Evolutionary conservation across 1,140 invertebrate genomes (phyloP).

Genomic region (Drosophila auraria): DNA sequence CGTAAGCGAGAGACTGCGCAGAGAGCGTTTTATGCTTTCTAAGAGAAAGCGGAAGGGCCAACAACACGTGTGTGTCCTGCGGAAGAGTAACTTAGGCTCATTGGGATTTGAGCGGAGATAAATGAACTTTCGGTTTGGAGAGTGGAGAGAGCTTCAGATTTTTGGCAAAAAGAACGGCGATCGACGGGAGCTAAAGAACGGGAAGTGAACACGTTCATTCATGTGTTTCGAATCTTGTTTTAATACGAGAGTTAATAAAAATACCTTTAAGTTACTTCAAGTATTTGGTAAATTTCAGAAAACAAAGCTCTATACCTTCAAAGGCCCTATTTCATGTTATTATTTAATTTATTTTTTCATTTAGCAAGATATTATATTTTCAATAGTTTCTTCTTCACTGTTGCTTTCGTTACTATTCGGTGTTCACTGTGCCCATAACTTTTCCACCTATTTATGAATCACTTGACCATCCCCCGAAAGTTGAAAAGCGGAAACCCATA

Average conservation of each 20-base stretch:
- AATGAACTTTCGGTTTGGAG: not conserved
- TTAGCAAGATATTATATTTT: too few relatives aligned
- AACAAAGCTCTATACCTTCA: too few relatives aligned
- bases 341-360: too few relatives aligned
- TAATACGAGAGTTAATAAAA: not conserved
- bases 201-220: not conserved
- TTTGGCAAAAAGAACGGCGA: not conserved
- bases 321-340: too few relatives aligned
- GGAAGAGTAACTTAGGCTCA: constrained; percentile 16
- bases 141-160: constrained; percentile 1
- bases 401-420: not conserved
- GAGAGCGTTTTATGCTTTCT: not conserved
- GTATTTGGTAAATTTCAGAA: not conserved
- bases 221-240: too few relatives aligned
- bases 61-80: constrained; percentile 67
- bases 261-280: not conserved
- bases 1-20: constrained; percentile 53
- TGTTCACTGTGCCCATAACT: constrained; percentile 41
- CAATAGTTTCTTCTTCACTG: not conserved
- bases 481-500: constrained; percentile 34
- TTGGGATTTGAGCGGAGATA: not conserved
- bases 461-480: constrained; percentile 42
- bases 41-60: constrained; percentile 50
- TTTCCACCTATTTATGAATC: constrained; percentile 46
- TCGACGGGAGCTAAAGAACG: not conserved